Evolutionary conservation across 2,797 vertebrate genomes (phyloP).

Genomic region (Pipistrellus nathusii): DNA sequence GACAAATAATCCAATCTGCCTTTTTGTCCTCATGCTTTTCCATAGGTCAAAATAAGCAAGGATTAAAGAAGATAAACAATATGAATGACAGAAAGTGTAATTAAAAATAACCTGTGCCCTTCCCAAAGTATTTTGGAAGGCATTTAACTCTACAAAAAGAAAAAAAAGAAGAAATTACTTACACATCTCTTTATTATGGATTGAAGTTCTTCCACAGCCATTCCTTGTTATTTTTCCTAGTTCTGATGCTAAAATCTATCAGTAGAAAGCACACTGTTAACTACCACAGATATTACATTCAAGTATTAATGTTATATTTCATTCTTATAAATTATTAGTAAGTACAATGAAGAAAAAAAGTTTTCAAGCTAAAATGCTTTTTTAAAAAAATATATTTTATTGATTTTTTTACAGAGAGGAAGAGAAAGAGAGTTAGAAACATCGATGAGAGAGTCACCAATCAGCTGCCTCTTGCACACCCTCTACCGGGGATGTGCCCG

Average conservation of each 20-base stretch:
- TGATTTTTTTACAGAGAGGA: too few relatives aligned
- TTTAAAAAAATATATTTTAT: too few relatives aligned
- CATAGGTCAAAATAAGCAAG: slow-evolving; percentile 26
- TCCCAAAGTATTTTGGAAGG: slow-evolving; percentile 14
- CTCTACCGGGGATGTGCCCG: too few relatives aligned
- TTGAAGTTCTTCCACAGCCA: slow-evolving; percentile 96
- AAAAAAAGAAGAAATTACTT: slow-evolving; percentile 86
- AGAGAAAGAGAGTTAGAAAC: too few relatives aligned
- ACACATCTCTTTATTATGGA: slow-evolving; percentile 96
- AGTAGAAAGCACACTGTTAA: slow-evolving; percentile 64
- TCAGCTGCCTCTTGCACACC: too few relatives aligned
- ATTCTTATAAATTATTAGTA: slow-evolving; percentile 59
- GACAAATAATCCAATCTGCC: slow-evolving; percentile 41
- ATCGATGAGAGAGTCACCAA: too few relatives aligned
- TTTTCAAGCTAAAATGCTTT: slow-evolving; percentile 58
- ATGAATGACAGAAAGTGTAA: neutral
- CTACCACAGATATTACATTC: neutral
- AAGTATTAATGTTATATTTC: neutral
- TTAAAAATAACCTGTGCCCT: slow-evolving; percentile 40
- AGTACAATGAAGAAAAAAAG: slow-evolving; percentile 47
- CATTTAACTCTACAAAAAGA: slow-evolving; percentile 57
- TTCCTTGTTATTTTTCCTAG: slow-evolving; percentile 81
- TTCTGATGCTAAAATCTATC: slow-evolving; percentile 77
- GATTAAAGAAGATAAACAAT: slow-evolving; percentile 59
- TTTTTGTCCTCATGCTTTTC: neutral